Evolutionary conservation across 2,888 invertebrate genomes (phyloP).

Genomic region (Luffia ferchaultella): DNA sequence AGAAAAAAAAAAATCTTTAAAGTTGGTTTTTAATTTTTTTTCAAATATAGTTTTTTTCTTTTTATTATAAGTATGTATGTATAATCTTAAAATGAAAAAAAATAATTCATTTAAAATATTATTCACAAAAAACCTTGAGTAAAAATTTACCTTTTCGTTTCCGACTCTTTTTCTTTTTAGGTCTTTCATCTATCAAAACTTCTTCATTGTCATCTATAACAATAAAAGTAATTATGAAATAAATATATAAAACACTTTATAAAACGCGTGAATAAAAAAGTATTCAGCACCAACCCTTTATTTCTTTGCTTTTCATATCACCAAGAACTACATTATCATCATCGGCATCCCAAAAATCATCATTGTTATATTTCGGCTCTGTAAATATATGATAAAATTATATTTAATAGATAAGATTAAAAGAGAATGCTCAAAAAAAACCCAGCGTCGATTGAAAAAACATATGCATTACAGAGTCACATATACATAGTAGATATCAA

Average conservation of each 20-base stretch:
- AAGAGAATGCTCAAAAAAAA: not conserved
- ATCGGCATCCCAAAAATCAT: constrained; percentile 40
- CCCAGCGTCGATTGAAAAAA: not conserved
- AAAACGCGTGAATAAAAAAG: not conserved
- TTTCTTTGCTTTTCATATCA: constrained; percentile 26
- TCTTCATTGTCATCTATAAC: too few species aligned
- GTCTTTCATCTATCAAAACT: constrained; percentile 17
- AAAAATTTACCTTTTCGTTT: constrained; percentile 45
- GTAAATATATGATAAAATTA: constrained; percentile 15
- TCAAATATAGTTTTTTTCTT: too few species aligned
- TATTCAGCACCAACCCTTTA: constrained; percentile 16
- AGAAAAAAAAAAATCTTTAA: too few species aligned
- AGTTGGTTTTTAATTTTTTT: too few species aligned
- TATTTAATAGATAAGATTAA: not conserved
- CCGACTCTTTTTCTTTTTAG: constrained; percentile 37
- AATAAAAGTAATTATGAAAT: too few species aligned
- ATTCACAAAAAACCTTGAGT: too few species aligned
- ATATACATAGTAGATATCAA: too few species aligned
- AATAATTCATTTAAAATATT: too few species aligned
- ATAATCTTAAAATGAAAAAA: too few species aligned
- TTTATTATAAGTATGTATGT: too few species aligned
- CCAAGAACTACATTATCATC: constrained; percentile 37
- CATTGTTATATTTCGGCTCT: constrained; percentile 29
- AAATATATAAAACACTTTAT: too few species aligned
- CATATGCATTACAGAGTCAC: too few species aligned